Evolutionary conservation across 2,797 vertebrate genomes (phyloP).

Genomic region (Poecile montanus): DNA sequence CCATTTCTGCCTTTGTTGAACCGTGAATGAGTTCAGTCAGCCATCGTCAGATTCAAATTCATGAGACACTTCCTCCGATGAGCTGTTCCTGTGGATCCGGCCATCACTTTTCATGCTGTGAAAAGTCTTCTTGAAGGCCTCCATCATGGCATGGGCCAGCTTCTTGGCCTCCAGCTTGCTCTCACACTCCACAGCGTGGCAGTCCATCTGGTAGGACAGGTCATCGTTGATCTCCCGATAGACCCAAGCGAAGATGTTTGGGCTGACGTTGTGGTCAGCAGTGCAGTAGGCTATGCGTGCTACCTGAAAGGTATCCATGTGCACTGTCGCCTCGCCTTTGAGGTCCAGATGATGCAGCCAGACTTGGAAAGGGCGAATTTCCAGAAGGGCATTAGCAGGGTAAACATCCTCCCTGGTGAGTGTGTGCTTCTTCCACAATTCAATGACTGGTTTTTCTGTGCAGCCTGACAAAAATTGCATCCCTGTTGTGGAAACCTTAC

Average conservation of each 20-base stretch:
- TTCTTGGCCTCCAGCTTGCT: constrained; percentile 98
- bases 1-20: constrained; percentile 70
- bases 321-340: constrained; percentile 87
- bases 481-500: constrained; percentile 92
- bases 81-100: constrained; percentile 94
- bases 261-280: constrained; percentile 92
- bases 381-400: constrained; percentile 86
- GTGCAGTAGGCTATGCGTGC: constrained; percentile 99
- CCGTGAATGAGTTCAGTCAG: constrained; percentile 76
- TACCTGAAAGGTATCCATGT: constrained; percentile 99
- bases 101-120: constrained; percentile 98
- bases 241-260: constrained; percentile 97
- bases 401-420: constrained; percentile 82
- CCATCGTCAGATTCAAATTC: constrained; percentile 92
- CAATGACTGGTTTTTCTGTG: constrained; percentile 94
- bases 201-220: constrained; percentile 99
- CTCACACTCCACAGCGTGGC: constrained; percentile 96
- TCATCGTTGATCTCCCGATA: constrained; percentile 98
- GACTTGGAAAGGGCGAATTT: constrained; percentile 98
- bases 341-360: constrained; percentile 93
- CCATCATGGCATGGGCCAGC: constrained; percentile 99
- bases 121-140: constrained; percentile 99
- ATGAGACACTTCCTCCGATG: constrained; percentile 89
- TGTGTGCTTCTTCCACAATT: constrained; percentile 88
- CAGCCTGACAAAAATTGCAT: constrained; percentile 95